Conservation (phyloP, 1,140 invertebrate species). For the Drosophila baimaii region DNA sequence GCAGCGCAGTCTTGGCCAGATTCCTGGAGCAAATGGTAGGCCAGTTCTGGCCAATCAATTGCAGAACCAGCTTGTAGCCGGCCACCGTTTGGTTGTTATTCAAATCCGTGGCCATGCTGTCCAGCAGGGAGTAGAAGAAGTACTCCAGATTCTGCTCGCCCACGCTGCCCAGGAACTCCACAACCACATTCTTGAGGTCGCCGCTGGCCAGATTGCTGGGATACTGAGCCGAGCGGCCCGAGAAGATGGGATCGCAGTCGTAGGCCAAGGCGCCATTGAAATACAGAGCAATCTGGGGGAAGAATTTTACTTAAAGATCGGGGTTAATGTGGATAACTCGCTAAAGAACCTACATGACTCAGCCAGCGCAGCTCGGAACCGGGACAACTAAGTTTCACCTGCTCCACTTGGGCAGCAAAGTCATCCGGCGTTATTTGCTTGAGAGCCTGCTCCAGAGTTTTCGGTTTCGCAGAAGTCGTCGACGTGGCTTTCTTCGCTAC, state of each 20-base stretch:
- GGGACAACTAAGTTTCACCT: constrained; percentile 69
- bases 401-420: constrained; percentile 65
- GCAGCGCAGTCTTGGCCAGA: constrained; percentile 86
- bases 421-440: constrained; percentile 64
- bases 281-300: constrained; percentile 58
- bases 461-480: constrained; percentile 84
- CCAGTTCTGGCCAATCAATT: constrained; percentile 88
- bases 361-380: constrained; percentile 76
- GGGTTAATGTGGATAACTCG: no score
- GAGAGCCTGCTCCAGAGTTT: constrained; percentile 88
- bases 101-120: constrained; percentile 85
- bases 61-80: constrained; percentile 89
- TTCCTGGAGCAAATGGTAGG: constrained; percentile 87
- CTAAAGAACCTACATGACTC: constrained; percentile 51
- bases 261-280: constrained; percentile 61
- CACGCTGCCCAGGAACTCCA: constrained; percentile 84
- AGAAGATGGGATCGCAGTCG: constrained; percentile 77
- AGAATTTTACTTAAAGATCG: background rate
- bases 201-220: constrained; percentile 68
- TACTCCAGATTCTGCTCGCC: constrained; percentile 85
- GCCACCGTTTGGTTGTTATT: constrained; percentile 85
- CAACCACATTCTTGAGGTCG: constrained; percentile 46
- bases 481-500: constrained; percentile 41
- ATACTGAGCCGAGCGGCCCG: constrained; percentile 72
- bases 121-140: constrained; percentile 87